Evolutionary conservation across 2,113 vertebrate species (phyloP).

Genomic region (Cheirogaleus medius): DNA sequence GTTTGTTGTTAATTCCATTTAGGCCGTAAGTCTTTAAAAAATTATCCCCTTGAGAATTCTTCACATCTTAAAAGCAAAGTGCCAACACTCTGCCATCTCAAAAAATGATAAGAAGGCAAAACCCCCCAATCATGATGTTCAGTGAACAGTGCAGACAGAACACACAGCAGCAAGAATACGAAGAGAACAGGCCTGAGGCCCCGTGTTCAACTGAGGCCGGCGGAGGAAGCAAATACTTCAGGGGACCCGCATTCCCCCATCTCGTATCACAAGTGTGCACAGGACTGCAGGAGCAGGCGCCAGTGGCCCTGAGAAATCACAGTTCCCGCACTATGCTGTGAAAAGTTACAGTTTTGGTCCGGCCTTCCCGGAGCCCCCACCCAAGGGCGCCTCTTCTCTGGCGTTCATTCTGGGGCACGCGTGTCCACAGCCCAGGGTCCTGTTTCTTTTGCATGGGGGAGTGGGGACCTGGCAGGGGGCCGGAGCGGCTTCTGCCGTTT

Average conservation of each 20-base stretch:
- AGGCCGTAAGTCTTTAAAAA: background rate
- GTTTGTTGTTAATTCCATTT: background rate
- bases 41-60: background rate
- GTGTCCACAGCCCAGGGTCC: too few species aligned
- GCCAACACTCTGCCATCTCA: background rate
- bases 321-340: accelerated
- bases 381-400: too few species aligned
- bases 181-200: too few species aligned
- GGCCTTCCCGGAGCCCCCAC: too few species aligned
- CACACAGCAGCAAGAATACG: accelerated
- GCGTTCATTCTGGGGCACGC: too few species aligned
- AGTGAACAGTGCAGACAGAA: background rate
- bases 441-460: too few species aligned
- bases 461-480: too few species aligned
- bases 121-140: background rate
- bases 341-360: background rate
- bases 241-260: accelerated
- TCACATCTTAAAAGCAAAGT: background rate
- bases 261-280: accelerated
- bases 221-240: background rate
- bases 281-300: accelerated
- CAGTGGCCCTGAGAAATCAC: accelerated
- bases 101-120: background rate
- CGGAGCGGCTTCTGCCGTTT: too few species aligned
- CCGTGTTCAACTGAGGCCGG: too few species aligned